Conservation (phyloP, 2,113 vertebrate species). For the Eurystomus gularis region DNA sequence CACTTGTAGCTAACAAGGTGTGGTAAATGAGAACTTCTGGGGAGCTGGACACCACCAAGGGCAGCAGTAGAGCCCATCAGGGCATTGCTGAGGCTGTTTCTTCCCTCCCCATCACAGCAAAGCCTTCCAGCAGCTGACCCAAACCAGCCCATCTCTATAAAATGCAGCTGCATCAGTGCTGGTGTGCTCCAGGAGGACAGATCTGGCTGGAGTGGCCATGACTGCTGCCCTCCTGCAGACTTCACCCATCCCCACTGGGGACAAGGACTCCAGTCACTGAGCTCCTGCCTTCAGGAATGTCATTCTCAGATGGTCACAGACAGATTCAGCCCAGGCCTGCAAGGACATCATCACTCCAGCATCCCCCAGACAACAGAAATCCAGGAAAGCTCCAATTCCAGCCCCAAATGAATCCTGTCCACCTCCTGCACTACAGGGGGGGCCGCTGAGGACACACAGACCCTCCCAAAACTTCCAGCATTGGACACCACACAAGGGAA, state of each 20-base stretch:
- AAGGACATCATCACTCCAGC: fast-evolving
- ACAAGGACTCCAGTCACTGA: background rate
- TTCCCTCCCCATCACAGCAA: background rate
- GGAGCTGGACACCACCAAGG: background rate
- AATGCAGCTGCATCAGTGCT: background rate
- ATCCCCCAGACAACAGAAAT: background rate
- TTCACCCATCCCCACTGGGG: fast-evolving
- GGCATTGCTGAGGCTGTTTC: background rate
- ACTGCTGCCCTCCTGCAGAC: background rate
- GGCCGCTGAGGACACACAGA: fast-evolving
- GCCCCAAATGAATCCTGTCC: background rate
- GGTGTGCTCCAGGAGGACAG: background rate
- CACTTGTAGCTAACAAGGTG: background rate
- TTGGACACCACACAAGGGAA: background rate
- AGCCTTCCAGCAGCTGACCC: background rate
- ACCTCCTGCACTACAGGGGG: background rate
- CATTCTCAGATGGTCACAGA: fast-evolving
- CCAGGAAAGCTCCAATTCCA: background rate
- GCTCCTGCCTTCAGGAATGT: background rate
- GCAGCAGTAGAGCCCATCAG: background rate
- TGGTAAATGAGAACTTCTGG: background rate
- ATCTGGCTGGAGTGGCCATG: background rate
- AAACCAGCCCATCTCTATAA: background rate
- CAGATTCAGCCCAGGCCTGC: background rate
- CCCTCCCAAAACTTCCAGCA: background rate